Conservation (phyloP, 2,888 invertebrate genomes). For the Trisateles emortualis region DNA sequence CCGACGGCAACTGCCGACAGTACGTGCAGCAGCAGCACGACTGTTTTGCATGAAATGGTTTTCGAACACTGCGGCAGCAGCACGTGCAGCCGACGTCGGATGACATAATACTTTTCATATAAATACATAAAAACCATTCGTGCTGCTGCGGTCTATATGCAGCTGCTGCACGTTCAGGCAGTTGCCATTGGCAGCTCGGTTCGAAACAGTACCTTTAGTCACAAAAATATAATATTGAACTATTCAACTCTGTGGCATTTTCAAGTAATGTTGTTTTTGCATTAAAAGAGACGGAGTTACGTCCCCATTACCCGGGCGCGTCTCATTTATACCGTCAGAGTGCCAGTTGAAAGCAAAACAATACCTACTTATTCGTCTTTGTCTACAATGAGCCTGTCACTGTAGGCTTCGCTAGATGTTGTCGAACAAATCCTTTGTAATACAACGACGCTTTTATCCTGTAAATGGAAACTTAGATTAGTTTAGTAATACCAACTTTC, state of each 20-base stretch:
- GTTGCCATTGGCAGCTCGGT: too few relatives aligned
- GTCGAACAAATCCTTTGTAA: constrained; percentile 72
- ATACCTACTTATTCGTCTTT: constrained; percentile 62
- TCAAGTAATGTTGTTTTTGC: constrained; percentile 33
- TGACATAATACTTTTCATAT: too few relatives aligned
- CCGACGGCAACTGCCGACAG: too few relatives aligned
- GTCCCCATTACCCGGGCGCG: constrained; percentile 47
- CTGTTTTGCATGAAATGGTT: too few relatives aligned
- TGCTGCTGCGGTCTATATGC: too few relatives aligned
- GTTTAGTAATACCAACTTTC: constrained; percentile 52
- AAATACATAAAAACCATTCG: too few relatives aligned
- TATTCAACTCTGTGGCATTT: constrained; percentile 10
- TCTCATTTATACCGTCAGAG: constrained; percentile 54
- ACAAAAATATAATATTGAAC: constrained; percentile 1
- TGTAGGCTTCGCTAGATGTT: constrained; percentile 58
- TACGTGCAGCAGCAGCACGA: too few relatives aligned
- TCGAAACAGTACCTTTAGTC: not conserved
- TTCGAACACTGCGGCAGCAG: too few relatives aligned
- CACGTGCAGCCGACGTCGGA: too few relatives aligned
- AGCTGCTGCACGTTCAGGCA: too few relatives aligned
- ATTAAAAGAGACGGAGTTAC: constrained; percentile 37
- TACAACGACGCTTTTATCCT: constrained; percentile 59
- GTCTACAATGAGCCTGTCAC: constrained; percentile 58
- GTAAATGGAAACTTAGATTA: constrained; percentile 77
- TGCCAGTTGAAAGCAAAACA: constrained; percentile 64